phyloP scores from a whole-genome alignment of 2,888 invertebrate species.

The Philereme transversata region DNA sequence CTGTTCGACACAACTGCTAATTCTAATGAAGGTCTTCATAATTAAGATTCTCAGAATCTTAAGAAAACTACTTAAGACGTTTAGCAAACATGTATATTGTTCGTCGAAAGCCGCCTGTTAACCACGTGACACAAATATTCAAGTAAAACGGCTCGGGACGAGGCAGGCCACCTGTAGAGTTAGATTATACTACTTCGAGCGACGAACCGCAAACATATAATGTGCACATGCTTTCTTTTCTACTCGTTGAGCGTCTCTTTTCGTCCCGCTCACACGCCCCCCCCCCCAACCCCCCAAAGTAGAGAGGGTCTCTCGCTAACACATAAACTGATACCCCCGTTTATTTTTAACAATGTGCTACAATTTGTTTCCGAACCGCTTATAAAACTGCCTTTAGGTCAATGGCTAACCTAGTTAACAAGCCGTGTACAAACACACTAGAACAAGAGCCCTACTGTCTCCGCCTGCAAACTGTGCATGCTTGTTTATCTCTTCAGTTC shows the following conservation, averaged over 20 bases:
- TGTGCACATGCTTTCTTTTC: slow-evolving; percentile 7
- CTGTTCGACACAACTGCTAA: too few species aligned
- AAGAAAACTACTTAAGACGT: too few species aligned
- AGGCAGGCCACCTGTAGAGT: slow-evolving; percentile 2
- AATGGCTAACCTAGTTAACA: too few species aligned
- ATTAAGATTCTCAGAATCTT: too few species aligned
- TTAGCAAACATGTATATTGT: not conserved
- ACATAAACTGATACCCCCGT: not conserved
- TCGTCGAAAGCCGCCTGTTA: slow-evolving; percentile 6
- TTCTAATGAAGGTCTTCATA: too few species aligned
- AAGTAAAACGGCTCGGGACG: slow-evolving; percentile 3
- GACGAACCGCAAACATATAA: slow-evolving; percentile 9
- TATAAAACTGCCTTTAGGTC: too few species aligned
- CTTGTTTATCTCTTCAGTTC: too few species aligned
- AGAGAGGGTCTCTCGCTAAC: not conserved
- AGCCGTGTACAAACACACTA: too few species aligned
- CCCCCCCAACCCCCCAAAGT: not conserved
- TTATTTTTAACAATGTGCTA: too few species aligned
- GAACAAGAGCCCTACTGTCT: too few species aligned
- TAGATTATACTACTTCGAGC: slow-evolving; percentile 2
- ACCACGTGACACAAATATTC: not conserved
- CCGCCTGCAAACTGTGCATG: too few species aligned
- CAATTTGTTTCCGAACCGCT: too few species aligned
- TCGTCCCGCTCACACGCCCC: slow-evolving; percentile 6
- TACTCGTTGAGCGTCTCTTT: not conserved